Evolutionary conservation across 2,888 invertebrate species (phyloP), one percentile per base, ranked within the genome.

Genomic region (Synanthedon vespiformis): DNA sequence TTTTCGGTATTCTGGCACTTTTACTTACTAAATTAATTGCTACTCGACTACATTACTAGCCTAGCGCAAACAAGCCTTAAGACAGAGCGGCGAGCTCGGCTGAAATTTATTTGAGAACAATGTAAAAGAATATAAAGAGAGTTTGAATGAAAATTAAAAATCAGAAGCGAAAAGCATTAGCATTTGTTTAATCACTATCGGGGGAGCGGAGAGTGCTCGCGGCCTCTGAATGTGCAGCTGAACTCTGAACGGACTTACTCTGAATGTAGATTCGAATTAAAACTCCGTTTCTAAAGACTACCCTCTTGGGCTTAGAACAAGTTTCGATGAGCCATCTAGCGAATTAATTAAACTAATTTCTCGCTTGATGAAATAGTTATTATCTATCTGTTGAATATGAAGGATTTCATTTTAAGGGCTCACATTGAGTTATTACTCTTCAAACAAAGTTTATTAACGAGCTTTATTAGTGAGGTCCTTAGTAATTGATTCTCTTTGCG

Each of bases 181-280:
- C 73, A 70, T 77, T 77, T 73, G 68, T 78, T 76, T 77, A 77
- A 80, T 80, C 70, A 72, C 72, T 70, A 72, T 68, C 74, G 60
- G 62, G 73, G 72, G 74, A 74, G 70, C 34, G 64, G 61, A 64
- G 64, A 67, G 67, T 70, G 65, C 68, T 65, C 59, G 67, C 58
- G 62, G 69, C 67, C 68, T 72, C 72, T 70, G 68, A 78, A 74
- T 72, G 74, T 76, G 76, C 79, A 77, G 65, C 66, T 68, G 61
- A 64, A 69, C 58, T 60, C 59, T 59, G 57, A 65, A 66, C 63
- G 66, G 63, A 64, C 69, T 64, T 68, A 59, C 65, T 65, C 56
- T 61, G 68, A 71, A 78, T 77, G 74, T 74, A 76, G 76, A 79
- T 77, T 75, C 66, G 69, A 74, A 79, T 78, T 79, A 79, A 79